Conservation (phyloP, 1,140 invertebrate genomes). For the Drosophila simulans region DNA sequence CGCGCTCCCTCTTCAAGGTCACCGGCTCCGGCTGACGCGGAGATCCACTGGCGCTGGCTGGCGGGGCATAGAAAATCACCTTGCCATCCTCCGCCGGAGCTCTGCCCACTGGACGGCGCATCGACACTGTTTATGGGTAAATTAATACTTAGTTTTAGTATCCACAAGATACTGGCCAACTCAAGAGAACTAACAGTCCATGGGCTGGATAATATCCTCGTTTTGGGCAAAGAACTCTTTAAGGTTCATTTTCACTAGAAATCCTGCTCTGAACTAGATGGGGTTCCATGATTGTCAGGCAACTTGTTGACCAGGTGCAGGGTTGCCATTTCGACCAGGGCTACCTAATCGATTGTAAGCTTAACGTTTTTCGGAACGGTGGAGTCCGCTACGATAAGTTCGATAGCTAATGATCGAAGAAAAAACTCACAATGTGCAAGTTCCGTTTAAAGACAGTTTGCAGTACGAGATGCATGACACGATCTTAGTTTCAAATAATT, state of each 20-base stretch:
- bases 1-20: conserved; percentile 73
- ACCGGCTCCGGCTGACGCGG: conserved; percentile 53
- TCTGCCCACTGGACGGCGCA: conserved; percentile 78
- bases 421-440: neutral
- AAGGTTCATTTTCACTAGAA: neutral
- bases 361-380: neutral
- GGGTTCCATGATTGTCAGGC: neutral
- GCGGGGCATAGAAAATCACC: conserved; percentile 83
- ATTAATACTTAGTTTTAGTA: conserved; percentile 26
- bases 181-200: conserved; percentile 54
- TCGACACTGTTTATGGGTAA: conserved; percentile 52
- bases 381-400: neutral
- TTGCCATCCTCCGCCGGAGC: conserved; percentile 76
- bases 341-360: neutral
- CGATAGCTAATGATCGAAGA: neutral
- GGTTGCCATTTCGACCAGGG: neutral
- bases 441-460: neutral
- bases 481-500: too few relatives aligned
- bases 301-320: neutral
- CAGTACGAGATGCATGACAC: too few relatives aligned
- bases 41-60: conserved; percentile 61
- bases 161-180: neutral
- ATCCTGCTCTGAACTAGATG: neutral
- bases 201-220: conserved; percentile 3
- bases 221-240: neutral